Conservation (phyloP, 2,888 invertebrate genomes). For the Nasonia oneida region DNA sequence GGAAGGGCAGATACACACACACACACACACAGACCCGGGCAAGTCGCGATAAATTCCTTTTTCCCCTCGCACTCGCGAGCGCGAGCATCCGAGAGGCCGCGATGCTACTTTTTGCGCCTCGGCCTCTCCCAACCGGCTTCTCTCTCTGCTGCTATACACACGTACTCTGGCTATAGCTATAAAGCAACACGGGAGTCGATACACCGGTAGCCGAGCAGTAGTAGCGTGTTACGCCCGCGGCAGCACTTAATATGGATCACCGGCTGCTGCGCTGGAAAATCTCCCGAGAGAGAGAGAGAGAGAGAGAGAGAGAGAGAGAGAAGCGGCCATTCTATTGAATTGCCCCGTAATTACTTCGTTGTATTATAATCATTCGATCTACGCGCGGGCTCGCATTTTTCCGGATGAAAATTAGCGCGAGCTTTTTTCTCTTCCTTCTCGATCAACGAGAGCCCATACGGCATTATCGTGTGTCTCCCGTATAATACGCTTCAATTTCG, state of each 20-base stretch:
- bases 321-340: constrained; percentile 51
- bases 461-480: not conserved
- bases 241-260: constrained; percentile 53
- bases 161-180: not conserved
- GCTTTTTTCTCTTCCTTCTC: not conserved
- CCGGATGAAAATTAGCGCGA: constrained; percentile 55
- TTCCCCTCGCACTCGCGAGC: constrained; percentile 60
- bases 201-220: not conserved
- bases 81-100: constrained; percentile 42
- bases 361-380: constrained; percentile 61
- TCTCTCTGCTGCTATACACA: not conserved
- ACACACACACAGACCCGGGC: not conserved
- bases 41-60: constrained; percentile 73
- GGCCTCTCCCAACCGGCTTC: constrained; percentile 52
- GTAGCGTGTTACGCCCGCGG: constrained; percentile 31
- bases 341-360: constrained; percentile 59
- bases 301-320: too few species aligned
- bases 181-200: constrained; percentile 3
- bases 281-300: not conserved
- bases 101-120: constrained; percentile 67
- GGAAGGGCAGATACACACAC: constrained; percentile 68
- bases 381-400: constrained; percentile 52
- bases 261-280: constrained; percentile 47
- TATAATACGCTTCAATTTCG: not conserved
- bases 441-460: not conserved